phyloP scores from a whole-genome alignment of 2,888 invertebrate genomes.

The Neoascia interrupta region DNA sequence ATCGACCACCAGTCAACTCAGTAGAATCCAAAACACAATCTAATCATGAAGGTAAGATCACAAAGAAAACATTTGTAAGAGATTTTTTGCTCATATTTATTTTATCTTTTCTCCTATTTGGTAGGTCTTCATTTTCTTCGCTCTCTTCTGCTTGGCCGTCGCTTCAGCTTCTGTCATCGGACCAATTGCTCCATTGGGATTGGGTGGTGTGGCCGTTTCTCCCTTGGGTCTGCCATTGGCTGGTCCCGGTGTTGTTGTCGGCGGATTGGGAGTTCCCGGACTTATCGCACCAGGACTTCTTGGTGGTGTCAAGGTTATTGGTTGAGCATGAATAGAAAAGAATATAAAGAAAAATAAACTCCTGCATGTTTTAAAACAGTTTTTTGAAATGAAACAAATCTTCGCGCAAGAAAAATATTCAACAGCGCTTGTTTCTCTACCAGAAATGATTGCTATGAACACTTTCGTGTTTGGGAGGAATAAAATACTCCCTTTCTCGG shows the following conservation, averaged over 20 bases:
- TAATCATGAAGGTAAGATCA: constrained; percentile 51
- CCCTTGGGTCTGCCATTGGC: constrained; percentile 37
- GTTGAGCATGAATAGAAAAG: constrained; percentile 20
- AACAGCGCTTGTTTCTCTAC: no score
- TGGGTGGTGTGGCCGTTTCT: constrained; percentile 48
- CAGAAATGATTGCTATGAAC: no score
- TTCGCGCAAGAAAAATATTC: no score
- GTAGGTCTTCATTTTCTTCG: constrained; percentile 68
- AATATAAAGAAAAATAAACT: no score
- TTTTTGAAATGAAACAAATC: no score
- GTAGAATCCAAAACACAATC: constrained; percentile 39
- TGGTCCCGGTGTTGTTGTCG: constrained; percentile 55
- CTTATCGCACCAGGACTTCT: constrained; percentile 48
- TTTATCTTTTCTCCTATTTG: no score
- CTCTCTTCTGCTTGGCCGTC: constrained; percentile 66
- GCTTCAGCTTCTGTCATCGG: constrained; percentile 63
- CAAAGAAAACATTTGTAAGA: not conserved
- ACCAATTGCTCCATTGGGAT: constrained; percentile 49
- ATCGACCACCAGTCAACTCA: constrained; percentile 56
- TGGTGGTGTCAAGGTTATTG: constrained; percentile 56
- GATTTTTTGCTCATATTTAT: not conserved
- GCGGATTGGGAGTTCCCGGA: constrained; percentile 55
- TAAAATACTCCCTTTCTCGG: no score
- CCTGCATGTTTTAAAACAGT: no score
- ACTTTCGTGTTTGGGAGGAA: no score